Percentiles rank a stretch among this genome's conserved stretches.
These are phyloP conservation scores for Cerastis rubricosa DNA, from an alignment of 2,888 invertebrate species.

Conservation along the genomic window DNA sequence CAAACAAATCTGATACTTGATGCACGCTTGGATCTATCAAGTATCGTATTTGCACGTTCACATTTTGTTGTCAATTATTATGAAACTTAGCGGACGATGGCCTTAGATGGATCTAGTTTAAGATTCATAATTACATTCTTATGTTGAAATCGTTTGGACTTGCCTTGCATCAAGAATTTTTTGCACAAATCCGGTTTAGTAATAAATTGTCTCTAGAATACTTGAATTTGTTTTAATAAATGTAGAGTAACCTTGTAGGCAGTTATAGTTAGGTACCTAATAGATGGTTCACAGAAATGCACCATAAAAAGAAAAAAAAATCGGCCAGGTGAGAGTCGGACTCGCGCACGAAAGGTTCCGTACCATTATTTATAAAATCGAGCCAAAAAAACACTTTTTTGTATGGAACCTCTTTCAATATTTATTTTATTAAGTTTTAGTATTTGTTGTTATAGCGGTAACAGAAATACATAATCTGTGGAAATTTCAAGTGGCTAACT, in stretches of 20 bases:
- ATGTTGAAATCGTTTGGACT: conserved; percentile 46
- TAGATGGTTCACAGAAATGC: neutral
- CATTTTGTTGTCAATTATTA: conserved; percentile 48
- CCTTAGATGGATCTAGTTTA: conserved; percentile 59
- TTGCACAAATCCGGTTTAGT: conserved; percentile 38
- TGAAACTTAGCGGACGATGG: conserved; percentile 56
- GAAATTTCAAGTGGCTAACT: too few species aligned
- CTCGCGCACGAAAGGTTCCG: too few species aligned
- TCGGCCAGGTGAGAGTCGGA: too few species aligned
- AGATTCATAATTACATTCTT: conserved; percentile 49
- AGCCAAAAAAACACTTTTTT: too few species aligned
- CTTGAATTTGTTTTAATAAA: neutral
- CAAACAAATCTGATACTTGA: conserved; percentile 29
- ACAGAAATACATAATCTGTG: too few species aligned
- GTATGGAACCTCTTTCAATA: too few species aligned
- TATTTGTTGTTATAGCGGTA: too few species aligned
- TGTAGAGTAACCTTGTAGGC: neutral
- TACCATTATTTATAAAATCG: too few species aligned
- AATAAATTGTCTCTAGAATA: conserved; percentile 15
- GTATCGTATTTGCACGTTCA: conserved; percentile 51
- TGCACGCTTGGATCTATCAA: conserved; percentile 29
- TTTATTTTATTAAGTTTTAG: too few species aligned
- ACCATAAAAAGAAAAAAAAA: too few species aligned
- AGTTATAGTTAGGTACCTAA: neutral
- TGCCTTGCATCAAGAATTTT: conserved; percentile 24